phyloP scores from a whole-genome alignment of 2,888 invertebrate genomes.

The Sarcophaga carnaria region DNA sequence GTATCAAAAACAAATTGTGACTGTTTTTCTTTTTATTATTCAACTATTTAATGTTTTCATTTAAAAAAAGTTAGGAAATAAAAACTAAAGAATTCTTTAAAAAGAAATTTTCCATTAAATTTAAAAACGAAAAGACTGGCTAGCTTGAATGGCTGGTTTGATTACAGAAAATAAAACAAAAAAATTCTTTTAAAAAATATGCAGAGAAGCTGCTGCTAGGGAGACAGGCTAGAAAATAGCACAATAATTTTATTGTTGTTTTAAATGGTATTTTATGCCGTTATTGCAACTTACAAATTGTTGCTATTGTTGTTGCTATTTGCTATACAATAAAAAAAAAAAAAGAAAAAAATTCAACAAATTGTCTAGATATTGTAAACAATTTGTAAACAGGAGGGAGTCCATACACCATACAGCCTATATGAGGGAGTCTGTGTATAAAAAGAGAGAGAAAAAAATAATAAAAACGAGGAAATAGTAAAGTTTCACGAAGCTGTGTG shows the following conservation, averaged over 20 bases:
- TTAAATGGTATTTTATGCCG: slow-evolving; percentile 46
- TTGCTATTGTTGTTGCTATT: no score
- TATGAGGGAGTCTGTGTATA: not conserved
- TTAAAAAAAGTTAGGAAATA: not conserved
- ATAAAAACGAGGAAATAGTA: slow-evolving; percentile 19
- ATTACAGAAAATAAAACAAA: no score
- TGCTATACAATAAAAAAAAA: no score
- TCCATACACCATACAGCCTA: not conserved
- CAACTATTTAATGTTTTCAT: slow-evolving; percentile 16
- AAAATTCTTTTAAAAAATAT: no score
- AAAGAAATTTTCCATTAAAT: slow-evolving; percentile 62
- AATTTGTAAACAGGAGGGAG: slow-evolving; percentile 2
- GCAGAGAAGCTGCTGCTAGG: slow-evolving; percentile 11
- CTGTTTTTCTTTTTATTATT: slow-evolving; percentile 20
- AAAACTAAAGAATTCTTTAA: slow-evolving; percentile 33
- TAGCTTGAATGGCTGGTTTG: no score
- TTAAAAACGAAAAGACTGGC: no score
- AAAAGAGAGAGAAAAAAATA: not conserved
- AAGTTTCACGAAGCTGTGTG: slow-evolving; percentile 13
- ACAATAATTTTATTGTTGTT: slow-evolving; percentile 57
- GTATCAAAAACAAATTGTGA: no score
- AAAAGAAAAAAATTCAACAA: no score
- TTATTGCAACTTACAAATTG: slow-evolving; percentile 56
- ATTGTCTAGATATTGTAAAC: no score
- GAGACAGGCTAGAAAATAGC: slow-evolving; percentile 11